These are phyloP conservation scores for Campaea margaritaria DNA, from an alignment of 2,888 invertebrate genomes.

Conservation along the genomic window DNA sequence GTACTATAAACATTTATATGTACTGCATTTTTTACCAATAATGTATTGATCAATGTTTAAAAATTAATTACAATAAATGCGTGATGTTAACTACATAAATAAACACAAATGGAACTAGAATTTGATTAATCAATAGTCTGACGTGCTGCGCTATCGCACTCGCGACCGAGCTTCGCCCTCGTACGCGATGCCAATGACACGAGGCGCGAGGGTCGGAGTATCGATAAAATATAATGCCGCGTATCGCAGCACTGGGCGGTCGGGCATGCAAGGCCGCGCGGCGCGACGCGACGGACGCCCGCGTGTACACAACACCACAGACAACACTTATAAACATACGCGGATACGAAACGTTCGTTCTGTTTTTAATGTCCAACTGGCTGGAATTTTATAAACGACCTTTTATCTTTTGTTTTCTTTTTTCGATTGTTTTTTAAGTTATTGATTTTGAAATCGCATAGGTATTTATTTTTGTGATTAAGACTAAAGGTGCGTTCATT, in stretches of 20 bases:
- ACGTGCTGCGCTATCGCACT: constrained; percentile 64
- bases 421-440: constrained; percentile 49
- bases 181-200: constrained; percentile 83
- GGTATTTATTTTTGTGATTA: not conserved
- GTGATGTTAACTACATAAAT: constrained; percentile 7
- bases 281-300: constrained; percentile 52
- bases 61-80: not conserved
- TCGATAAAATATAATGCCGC: constrained; percentile 70
- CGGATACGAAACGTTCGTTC: constrained; percentile 34
- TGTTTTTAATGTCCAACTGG: constrained; percentile 46
- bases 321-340: constrained; percentile 52
- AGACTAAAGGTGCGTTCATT: too few relatives aligned
- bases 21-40: too few relatives aligned
- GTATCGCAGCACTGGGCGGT: constrained; percentile 73
- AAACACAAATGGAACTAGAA: constrained; percentile 35
- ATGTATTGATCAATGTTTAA: not conserved
- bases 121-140: constrained; percentile 53
- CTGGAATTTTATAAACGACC: constrained; percentile 16
- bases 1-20: not conserved
- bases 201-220: constrained; percentile 70
- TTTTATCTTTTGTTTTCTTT: constrained; percentile 56
- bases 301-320: constrained; percentile 55
- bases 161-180: constrained; percentile 64
- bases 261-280: constrained; percentile 74
- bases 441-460: not conserved